These are phyloP conservation scores for Heliconius hewitsoni DNA, from an alignment of 1,140 invertebrate genomes.

Conservation along the genomic window DNA sequence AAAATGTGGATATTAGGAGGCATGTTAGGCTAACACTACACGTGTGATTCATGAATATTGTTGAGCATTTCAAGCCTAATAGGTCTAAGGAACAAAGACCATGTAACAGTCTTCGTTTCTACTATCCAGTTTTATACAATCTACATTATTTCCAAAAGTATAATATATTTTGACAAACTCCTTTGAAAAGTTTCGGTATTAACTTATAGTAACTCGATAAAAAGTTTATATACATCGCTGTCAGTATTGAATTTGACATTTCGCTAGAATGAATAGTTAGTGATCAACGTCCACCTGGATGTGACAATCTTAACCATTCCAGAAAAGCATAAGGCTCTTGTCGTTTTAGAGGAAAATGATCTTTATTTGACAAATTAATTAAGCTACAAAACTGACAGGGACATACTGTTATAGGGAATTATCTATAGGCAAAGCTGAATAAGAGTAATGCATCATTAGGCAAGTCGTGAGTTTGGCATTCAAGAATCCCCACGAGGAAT, in stretches of 20 bases:
- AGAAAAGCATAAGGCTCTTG: constrained; percentile 28
- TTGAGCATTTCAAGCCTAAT: constrained; percentile 43
- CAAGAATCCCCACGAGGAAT: constrained; percentile 54
- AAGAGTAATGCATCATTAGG: constrained; percentile 77
- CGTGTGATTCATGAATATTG: constrained; percentile 50
- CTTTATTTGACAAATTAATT: not conserved
- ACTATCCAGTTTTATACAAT: not conserved
- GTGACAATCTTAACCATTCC: constrained; percentile 38
- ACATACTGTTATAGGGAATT: constrained; percentile 28
- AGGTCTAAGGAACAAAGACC: constrained; percentile 19
- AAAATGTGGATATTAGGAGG: constrained; percentile 38
- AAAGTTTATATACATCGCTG: not conserved
- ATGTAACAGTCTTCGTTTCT: not conserved
- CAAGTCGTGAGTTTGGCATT: constrained; percentile 74
- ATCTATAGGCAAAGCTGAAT: constrained; percentile 55
- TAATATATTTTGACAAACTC: not conserved
- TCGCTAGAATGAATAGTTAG: constrained; percentile 59
- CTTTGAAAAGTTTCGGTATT: not conserved
- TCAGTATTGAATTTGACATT: constrained; percentile 58
- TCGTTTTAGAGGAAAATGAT: constrained; percentile 12
- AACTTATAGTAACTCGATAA: not conserved
- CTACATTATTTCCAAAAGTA: not conserved
- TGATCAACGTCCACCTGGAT: constrained; percentile 56
- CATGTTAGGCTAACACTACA: constrained; percentile 40
- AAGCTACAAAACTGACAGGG: not conserved